A percentile compares a stretch with the other conserved stretches of the same genome.
Conservation (phyloP, 2,888 invertebrate species). For the Parascotia fuliginaria region DNA sequence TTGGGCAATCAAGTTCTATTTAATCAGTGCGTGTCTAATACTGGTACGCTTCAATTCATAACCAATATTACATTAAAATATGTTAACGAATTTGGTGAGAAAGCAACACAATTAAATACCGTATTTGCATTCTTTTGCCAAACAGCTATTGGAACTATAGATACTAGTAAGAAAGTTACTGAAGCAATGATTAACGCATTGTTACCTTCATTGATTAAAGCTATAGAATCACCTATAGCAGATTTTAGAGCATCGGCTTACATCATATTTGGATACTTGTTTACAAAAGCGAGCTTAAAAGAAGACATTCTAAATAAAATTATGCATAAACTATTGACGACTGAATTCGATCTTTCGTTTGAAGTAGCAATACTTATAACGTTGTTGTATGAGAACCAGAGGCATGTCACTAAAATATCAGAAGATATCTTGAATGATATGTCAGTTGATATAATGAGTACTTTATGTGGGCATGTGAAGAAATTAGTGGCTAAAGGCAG, state of each 20-base stretch:
- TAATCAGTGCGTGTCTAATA: slow-evolving; percentile 88
- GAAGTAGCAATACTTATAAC: slow-evolving; percentile 89
- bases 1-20: slow-evolving; percentile 90
- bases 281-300: slow-evolving; percentile 88
- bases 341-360: slow-evolving; percentile 70
- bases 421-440: slow-evolving; percentile 81
- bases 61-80: slow-evolving; percentile 63
- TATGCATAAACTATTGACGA: slow-evolving; percentile 70
- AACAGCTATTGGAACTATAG: slow-evolving; percentile 89
- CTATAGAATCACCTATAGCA: slow-evolving; percentile 87
- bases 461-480: slow-evolving; percentile 75
- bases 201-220: slow-evolving; percentile 89
- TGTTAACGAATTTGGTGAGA: slow-evolving; percentile 86
- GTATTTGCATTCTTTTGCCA: slow-evolving; percentile 93
- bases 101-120: slow-evolving; percentile 87
- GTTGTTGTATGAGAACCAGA: slow-evolving; percentile 89
- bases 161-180: slow-evolving; percentile 81
- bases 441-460: slow-evolving; percentile 65
- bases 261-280: slow-evolving; percentile 90
- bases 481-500: slow-evolving; percentile 84
- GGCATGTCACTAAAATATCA: slow-evolving; percentile 77
- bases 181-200: slow-evolving; percentile 89
- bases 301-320: slow-evolving; percentile 87
- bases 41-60: slow-evolving; percentile 64
- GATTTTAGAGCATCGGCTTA: slow-evolving; percentile 91